Evolutionary conservation across 1,140 invertebrate genomes (phyloP).

Genomic region (Euura saliciscinereae): DNA sequence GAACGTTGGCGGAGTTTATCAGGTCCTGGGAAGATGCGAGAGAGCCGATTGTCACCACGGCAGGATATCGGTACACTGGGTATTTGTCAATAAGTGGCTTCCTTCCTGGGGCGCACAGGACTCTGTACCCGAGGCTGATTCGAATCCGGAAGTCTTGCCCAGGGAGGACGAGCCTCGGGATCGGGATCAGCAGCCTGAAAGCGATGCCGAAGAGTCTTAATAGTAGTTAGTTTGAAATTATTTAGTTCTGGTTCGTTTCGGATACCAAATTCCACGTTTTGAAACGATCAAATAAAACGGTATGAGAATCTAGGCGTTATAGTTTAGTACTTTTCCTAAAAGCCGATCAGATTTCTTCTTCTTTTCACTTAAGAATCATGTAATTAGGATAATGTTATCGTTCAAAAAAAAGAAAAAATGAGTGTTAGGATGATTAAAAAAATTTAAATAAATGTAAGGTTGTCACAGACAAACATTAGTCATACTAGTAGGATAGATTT

Average conservation of each 20-base stretch:
- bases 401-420: too few species aligned
- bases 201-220: conserved; percentile 44
- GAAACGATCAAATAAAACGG: too few species aligned
- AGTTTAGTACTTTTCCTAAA: too few species aligned
- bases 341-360: too few species aligned
- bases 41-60: conserved; percentile 47
- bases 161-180: conserved; percentile 37
- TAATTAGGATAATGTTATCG: too few species aligned
- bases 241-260: too few species aligned
- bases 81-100: conserved; percentile 52
- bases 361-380: too few species aligned
- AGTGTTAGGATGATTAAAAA: too few species aligned
- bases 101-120: conserved; percentile 44
- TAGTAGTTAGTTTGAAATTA: not conserved
- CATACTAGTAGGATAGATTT: not conserved
- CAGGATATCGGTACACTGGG: conserved; percentile 48
- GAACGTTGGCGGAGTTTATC: conserved; percentile 40
- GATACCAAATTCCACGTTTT: too few species aligned
- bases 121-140: conserved; percentile 40
- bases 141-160: conserved; percentile 29
- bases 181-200: conserved; percentile 32
- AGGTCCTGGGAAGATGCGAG: conserved; percentile 44
- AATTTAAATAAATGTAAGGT: too few species aligned
- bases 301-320: too few species aligned
- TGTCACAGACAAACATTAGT: too few species aligned